Conservation (phyloP, 2,797 vertebrate species). For the Rhadinocentrus ornatus region DNA sequence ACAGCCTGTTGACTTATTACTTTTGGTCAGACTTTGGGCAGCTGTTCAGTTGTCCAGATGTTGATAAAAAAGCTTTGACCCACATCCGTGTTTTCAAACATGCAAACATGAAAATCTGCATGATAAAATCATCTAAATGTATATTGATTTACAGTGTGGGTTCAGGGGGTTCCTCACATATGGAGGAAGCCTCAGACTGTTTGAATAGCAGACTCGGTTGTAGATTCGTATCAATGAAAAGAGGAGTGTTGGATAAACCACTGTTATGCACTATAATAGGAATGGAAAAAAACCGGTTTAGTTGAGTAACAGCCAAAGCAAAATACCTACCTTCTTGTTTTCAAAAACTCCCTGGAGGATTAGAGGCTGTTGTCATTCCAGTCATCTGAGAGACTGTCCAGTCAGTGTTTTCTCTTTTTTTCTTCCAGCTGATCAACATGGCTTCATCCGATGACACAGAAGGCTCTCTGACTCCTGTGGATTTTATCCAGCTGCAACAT, state of each 20-base stretch:
- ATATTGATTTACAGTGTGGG: background rate
- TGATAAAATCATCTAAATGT: background rate
- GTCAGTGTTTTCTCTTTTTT: constrained; percentile 14
- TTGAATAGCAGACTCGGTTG: background rate
- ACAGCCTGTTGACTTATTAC: background rate
- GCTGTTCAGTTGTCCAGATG: constrained; percentile 1
- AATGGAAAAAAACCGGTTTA: constrained; percentile 73
- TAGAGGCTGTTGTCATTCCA: background rate
- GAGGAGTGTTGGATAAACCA: constrained; percentile 10
- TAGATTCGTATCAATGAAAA: background rate
- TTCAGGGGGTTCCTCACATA: constrained; percentile 2
- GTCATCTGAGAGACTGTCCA: background rate
- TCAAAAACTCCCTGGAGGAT: background rate
- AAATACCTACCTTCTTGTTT: background rate
- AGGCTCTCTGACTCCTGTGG: constrained; percentile 84
- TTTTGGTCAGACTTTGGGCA: background rate
- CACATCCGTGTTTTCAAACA: background rate
- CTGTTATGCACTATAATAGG: background rate
- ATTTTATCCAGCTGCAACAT: constrained; percentile 92
- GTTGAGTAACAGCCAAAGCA: constrained; percentile 5
- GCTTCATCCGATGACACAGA: constrained; percentile 67
- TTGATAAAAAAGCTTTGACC: constrained; percentile 8
- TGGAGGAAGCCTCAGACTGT: background rate
- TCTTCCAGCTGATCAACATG: constrained; percentile 57
- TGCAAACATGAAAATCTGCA: background rate